Conservation (phyloP, 1,140 invertebrate species). For the Stegodyphus dumicola region DNA sequence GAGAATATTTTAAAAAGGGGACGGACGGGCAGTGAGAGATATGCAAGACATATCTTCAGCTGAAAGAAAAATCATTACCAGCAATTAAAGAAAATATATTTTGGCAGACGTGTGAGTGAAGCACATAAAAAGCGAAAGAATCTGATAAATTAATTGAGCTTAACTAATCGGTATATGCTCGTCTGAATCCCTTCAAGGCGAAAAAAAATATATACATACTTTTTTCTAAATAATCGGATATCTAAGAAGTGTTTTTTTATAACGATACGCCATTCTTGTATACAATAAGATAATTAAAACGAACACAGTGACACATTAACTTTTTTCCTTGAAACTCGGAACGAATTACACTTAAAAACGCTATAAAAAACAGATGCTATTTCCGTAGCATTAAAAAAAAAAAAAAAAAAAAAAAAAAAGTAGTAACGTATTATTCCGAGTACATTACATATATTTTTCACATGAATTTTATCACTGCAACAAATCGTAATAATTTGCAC, state of each 20-base stretch:
- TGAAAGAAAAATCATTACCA: background rate
- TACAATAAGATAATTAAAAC: too few species aligned
- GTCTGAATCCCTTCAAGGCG: background rate
- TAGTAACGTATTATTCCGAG: too few species aligned
- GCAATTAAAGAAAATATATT: background rate
- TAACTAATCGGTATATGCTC: background rate
- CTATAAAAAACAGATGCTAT: too few species aligned
- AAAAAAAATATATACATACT: background rate
- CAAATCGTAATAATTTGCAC: too few species aligned
- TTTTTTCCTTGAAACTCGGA: too few species aligned
- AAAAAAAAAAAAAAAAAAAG: too few species aligned
- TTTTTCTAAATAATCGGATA: background rate
- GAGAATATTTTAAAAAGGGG: slow-evolving; percentile 1
- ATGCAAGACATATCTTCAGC: background rate
- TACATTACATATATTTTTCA: too few species aligned
- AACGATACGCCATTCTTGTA: too few species aligned
- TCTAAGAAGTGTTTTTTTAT: background rate
- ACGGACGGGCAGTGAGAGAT: background rate
- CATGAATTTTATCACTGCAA: too few species aligned
- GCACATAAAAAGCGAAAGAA: background rate
- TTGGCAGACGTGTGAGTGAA: background rate
- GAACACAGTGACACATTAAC: too few species aligned
- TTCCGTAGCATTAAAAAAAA: too few species aligned
- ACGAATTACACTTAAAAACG: too few species aligned
- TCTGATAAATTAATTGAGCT: background rate